phyloP scores from a whole-genome alignment of 2,113 vertebrate species.

The Alethe castanea region DNA sequence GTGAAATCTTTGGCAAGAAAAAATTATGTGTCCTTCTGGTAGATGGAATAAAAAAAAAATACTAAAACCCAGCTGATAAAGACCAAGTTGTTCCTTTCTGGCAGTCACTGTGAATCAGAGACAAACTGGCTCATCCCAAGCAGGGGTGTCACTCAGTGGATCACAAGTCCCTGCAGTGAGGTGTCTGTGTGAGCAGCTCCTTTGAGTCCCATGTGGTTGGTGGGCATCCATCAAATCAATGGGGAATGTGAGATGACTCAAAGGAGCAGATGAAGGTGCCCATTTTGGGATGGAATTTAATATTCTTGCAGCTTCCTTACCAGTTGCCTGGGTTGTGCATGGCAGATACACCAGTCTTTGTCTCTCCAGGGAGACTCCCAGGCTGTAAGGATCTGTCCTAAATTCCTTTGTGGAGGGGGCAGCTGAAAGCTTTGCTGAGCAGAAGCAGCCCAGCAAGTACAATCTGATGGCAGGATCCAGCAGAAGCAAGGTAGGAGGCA shows the following conservation, averaged over 20 bases:
- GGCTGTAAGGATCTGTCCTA: not conserved
- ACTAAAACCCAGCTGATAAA: not conserved
- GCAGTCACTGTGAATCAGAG: not conserved
- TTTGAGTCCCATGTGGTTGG: not conserved
- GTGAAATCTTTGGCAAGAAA: not conserved
- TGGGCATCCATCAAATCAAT: too few relatives aligned
- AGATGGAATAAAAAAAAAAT: not conserved
- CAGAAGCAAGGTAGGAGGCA: not conserved
- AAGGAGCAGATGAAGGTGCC: not conserved
- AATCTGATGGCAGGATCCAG: not conserved
- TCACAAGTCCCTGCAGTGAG: not conserved
- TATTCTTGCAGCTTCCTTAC: not conserved
- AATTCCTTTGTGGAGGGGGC: not conserved
- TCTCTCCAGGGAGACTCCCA: too few relatives aligned
- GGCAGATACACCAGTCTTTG: not conserved
- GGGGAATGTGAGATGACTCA: accelerated
- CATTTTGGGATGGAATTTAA: not conserved
- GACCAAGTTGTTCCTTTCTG: not conserved
- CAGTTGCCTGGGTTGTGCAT: not conserved
- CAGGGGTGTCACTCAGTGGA: not conserved
- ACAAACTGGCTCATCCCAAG: not conserved
- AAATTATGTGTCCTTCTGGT: accelerated
- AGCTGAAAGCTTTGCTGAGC: not conserved
- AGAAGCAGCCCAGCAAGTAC: not conserved
- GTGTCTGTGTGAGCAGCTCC: accelerated